Conservation (phyloP, 2,797 vertebrate genomes). For the Spondyliosoma cantharus region DNA sequence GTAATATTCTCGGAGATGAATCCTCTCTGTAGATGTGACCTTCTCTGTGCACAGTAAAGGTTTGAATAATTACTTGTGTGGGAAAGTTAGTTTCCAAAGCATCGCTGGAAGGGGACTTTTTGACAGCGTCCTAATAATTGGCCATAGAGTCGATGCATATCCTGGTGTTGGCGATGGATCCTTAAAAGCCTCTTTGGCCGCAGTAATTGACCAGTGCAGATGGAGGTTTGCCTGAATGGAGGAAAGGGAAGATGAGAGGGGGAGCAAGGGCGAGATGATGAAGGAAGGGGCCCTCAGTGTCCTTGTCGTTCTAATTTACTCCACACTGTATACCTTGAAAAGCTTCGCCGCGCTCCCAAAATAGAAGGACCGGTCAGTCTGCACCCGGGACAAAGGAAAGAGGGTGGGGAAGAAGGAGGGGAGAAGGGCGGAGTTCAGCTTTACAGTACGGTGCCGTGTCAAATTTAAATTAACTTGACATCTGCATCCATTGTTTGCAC, state of each 20-base stretch:
- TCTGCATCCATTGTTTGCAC: conserved; percentile 50
- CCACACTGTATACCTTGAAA: conserved; percentile 68
- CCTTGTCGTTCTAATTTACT: conserved; percentile 81
- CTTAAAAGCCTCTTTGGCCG: conserved; percentile 66
- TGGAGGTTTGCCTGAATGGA: conserved; percentile 32
- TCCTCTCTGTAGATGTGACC: conserved; percentile 53
- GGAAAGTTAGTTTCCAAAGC: conserved; percentile 15
- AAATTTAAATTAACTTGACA: conserved; percentile 50
- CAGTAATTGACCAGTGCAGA: conserved; percentile 61
- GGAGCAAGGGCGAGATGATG: conserved; percentile 38
- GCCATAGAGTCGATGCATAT: conserved; percentile 39
- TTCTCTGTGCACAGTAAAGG: conserved; percentile 47
- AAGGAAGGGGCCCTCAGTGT: conserved; percentile 59
- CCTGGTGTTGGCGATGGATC: conserved; percentile 48
- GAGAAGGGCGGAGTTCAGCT: conserved; percentile 23
- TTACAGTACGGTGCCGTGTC: conserved; percentile 22
- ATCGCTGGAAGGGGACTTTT: conserved; percentile 15
- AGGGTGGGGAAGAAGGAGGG: conserved; percentile 24
- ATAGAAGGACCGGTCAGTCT: conserved; percentile 55
- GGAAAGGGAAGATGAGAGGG: conserved; percentile 18
- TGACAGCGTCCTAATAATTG: conserved; percentile 57
- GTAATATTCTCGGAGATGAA: conserved; percentile 37
- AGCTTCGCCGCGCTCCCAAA: conserved; percentile 52
- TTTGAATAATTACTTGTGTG: conserved; percentile 48
- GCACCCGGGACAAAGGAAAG: conserved; percentile 41